Percentiles rank a stretch among this genome's conserved stretches.
phyloP scores from a whole-genome alignment of 1,140 invertebrate genomes.

The Microplitis demolitor region DNA sequence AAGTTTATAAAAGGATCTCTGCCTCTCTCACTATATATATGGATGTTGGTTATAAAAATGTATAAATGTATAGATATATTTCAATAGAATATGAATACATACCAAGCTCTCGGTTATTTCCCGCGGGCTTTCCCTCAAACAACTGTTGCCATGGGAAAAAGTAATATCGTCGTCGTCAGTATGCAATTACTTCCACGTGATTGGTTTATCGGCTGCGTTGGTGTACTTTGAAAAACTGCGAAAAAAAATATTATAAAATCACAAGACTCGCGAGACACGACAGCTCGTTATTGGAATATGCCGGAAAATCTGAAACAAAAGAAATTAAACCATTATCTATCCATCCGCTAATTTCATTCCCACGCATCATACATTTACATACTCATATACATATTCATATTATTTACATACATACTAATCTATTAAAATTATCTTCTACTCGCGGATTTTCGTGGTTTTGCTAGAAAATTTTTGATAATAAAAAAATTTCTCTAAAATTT shows the following conservation, averaged over 20 bases:
- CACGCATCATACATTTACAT: no score
- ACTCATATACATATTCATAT: no score
- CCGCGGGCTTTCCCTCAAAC: not conserved
- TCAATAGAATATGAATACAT: not conserved
- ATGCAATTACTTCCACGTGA: constrained; percentile 21
- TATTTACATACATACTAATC: no score
- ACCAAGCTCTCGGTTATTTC: not conserved
- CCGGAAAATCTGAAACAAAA: not conserved
- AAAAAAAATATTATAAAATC: not conserved
- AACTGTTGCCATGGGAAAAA: constrained; percentile 28
- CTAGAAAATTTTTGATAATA: no score
- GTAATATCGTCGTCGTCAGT: constrained; percentile 23
- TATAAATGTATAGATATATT: not conserved
- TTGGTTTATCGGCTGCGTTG: constrained; percentile 20
- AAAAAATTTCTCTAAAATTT: no score
- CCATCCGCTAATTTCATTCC: no score
- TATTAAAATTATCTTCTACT: no score
- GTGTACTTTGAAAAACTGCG: constrained; percentile 13
- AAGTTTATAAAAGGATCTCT: no score
- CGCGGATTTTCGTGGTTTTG: no score
- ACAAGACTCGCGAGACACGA: not conserved
- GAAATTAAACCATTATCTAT: no score
- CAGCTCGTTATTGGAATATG: not conserved
- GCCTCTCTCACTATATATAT: not conserved
- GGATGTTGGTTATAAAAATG: not conserved